Base-by-base conservation (phyloP, 2,797 vertebrate genomes). In the Orestias chungarensis region DNA sequence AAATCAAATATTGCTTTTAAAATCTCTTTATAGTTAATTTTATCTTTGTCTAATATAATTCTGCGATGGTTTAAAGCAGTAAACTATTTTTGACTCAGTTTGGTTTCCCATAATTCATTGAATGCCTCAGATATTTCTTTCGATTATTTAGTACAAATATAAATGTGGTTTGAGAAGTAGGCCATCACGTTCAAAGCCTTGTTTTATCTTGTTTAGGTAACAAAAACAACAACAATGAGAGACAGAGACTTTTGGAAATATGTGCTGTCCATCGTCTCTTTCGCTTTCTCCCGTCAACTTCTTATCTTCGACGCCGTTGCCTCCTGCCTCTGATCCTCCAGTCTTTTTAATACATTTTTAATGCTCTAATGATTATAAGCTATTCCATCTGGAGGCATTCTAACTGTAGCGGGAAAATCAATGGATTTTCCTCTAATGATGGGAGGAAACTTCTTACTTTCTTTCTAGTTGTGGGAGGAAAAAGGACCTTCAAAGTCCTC, bases 271-370 rank as follows among this genome's bases (percentile, higher is more conserved):
- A 74, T 81, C 43, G 0, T 61, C 29, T 59, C 42, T 59, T 67
- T 67, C 57, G 59, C 64, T 71, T 78, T 61, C 66, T 59, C 40
- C 17, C 0, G 6, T 70, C 72, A 78, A 55, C 65, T 59, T 68
- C 47, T 43, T 78, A 65, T 78, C 68, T 83, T 68, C 64, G 59
- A 70, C 81, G 85, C 79, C 78, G 83, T 68, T 70, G 70, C 82
- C 69, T 82, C 82, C 42, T 35, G 80, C 54, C 73, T 92, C 80
- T 90, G 89, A 93, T 93, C 83, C 85, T 68, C 47, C 66, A 87
- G 81, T 90, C 88, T 86, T 85, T 93, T 92, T 86, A 89, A 93
- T 94, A 86, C 88, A 94, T 95, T 92, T 93, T 94, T 93, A 87
- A 94, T 90, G 86, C 74, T 12, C 7, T 87, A 89, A 92, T 93